A percentile compares a stretch with the other conserved stretches of the same genome.
Conservation (phyloP, 2,113 vertebrate genomes). For the Megaleporinus macrocephalus region DNA sequence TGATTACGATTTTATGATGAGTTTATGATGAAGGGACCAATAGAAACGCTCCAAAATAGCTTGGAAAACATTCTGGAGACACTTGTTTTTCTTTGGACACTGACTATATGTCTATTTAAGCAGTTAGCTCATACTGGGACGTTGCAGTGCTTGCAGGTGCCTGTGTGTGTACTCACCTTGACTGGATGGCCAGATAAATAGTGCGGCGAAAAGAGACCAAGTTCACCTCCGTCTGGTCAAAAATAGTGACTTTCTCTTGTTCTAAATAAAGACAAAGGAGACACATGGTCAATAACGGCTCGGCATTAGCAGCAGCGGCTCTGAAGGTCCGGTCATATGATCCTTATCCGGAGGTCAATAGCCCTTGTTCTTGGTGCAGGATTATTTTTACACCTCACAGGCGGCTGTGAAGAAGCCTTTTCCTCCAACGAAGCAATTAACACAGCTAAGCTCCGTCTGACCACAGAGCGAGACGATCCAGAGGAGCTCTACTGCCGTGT, state of each 20-base stretch:
- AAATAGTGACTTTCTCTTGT: slow-evolving; percentile 93
- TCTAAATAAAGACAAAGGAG: slow-evolving; percentile 57
- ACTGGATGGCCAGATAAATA: slow-evolving; percentile 98
- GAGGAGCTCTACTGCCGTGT: no score
- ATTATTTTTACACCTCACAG: slow-evolving; percentile 33
- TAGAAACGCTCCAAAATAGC: no score
- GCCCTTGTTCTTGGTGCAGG: slow-evolving; percentile 22
- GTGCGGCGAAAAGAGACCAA: slow-evolving; percentile 95
- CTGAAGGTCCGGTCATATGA: not conserved
- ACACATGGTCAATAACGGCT: slow-evolving; percentile 1
- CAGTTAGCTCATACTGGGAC: no score
- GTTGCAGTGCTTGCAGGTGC: no score
- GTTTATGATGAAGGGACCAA: no score
- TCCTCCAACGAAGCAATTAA: slow-evolving; percentile 22
- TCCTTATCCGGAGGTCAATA: slow-evolving; percentile 35
- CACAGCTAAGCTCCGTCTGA: not conserved
- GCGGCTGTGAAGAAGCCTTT: not conserved
- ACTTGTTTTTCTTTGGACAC: no score
- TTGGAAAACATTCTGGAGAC: no score
- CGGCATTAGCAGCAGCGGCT: not conserved
- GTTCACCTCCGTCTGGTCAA: slow-evolving; percentile 97
- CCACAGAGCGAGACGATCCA: not conserved
- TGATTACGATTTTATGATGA: no score
- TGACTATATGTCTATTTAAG: no score
- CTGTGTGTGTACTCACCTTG: slow-evolving; percentile 82